A percentile compares a stretch with the other conserved stretches of the same genome.
These are phyloP conservation scores for Hirundo rustica DNA, from an alignment of 2,797 vertebrate species.

Conservation along the genomic window DNA sequence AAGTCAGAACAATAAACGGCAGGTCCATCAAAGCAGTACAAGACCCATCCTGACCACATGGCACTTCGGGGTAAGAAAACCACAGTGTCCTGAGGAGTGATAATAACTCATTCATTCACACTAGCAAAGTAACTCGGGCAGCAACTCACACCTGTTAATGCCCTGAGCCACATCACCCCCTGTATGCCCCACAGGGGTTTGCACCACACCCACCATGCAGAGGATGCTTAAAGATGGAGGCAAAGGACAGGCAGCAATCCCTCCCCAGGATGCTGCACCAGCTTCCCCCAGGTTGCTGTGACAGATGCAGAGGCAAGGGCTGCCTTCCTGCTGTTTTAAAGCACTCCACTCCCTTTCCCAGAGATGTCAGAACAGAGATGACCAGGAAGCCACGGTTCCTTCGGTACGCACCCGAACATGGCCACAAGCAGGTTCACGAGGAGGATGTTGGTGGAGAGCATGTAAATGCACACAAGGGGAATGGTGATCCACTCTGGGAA, in stretches of 20 bases:
- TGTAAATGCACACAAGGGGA: slow-evolving; percentile 81
- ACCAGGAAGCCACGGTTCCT: rapidly evolving
- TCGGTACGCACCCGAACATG: slow-evolving; percentile 77
- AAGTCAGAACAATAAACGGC: not conserved
- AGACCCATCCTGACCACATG: not conserved
- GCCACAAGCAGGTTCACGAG: slow-evolving; percentile 82
- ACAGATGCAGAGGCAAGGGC: not conserved
- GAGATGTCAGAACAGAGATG: rapidly evolving
- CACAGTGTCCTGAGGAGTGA: not conserved
- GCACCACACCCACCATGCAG: not conserved
- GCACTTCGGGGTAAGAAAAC: not conserved
- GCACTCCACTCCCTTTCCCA: not conserved
- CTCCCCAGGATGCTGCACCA: not conserved
- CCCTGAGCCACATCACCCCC: not conserved
- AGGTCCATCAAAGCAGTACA: not conserved
- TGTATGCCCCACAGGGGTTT: rapidly evolving
- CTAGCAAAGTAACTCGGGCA: not conserved
- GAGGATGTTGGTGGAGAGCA: slow-evolving; percentile 83
- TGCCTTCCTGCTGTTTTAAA: not conserved
- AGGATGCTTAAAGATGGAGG: not conserved
- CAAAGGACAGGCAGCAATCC: not conserved
- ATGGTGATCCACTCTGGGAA: slow-evolving; percentile 84
- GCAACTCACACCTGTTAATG: not conserved
- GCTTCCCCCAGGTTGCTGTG: not conserved
- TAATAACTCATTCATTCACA: not conserved